Conservation (phyloP, 2,888 invertebrate species). For the Drosophila hawaiiensis region DNA sequence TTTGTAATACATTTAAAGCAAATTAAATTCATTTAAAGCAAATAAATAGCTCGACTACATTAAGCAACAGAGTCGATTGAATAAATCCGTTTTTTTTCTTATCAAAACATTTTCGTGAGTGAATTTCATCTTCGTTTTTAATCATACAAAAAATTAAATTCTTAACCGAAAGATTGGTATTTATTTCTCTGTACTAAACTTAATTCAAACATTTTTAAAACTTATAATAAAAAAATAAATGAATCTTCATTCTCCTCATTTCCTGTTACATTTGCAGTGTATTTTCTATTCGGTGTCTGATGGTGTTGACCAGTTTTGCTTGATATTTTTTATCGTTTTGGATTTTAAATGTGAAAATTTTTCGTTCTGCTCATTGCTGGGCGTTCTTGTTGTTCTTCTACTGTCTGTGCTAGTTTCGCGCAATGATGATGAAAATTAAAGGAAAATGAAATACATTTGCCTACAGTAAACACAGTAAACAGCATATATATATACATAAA, state of each 20-base stretch:
- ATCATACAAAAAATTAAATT: background rate
- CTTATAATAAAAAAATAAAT: background rate
- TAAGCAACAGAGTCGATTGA: background rate
- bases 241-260: background rate
- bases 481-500: slow-evolving; percentile 6
- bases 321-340: slow-evolving; percentile 75
- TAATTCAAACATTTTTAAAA: background rate
- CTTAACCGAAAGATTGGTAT: background rate
- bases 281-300: slow-evolving; percentile 26
- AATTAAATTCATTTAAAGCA: too few relatives aligned
- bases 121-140: background rate
- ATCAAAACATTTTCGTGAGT: background rate
- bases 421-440: slow-evolving; percentile 82
- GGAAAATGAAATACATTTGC: slow-evolving; percentile 80
- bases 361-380: slow-evolving; percentile 47
- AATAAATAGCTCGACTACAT: background rate
- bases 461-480: slow-evolving; percentile 50
- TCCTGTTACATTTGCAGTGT: slow-evolving; percentile 33
- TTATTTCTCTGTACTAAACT: background rate
- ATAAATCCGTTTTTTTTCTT: background rate
- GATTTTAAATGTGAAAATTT: slow-evolving; percentile 77
- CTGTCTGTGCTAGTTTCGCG: slow-evolving; percentile 74
- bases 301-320: slow-evolving; percentile 28
- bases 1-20: background rate
- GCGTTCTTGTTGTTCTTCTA: slow-evolving; percentile 31